phyloP scores from a whole-genome alignment of 2,888 invertebrate genomes.

The Drosophila buzzatii region DNA sequence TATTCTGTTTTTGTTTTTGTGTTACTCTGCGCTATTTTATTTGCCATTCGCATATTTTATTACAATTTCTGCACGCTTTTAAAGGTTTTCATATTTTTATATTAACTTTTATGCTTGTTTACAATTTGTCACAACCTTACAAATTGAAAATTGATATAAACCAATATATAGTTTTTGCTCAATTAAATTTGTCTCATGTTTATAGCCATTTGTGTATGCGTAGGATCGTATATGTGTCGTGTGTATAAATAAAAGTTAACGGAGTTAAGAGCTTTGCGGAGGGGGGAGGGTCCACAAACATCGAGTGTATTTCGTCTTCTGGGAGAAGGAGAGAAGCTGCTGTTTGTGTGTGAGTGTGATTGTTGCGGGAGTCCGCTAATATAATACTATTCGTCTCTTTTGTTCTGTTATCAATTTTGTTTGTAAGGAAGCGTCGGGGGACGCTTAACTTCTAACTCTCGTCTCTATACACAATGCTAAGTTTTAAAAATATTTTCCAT shows the following conservation, averaged over 20 bases:
- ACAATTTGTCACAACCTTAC: constrained; percentile 86
- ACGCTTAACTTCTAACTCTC: constrained; percentile 50
- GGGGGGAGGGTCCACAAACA: constrained; percentile 13
- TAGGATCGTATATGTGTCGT: constrained; percentile 25
- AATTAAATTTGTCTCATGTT: constrained; percentile 57
- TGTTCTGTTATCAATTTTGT: constrained; percentile 66
- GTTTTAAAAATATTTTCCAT: constrained; percentile 75
- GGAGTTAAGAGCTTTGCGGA: not conserved
- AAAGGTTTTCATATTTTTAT: constrained; percentile 68
- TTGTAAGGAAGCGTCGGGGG: constrained; percentile 67
- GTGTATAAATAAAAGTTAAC: constrained; percentile 33
- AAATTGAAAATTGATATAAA: constrained; percentile 85
- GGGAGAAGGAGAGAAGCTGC: constrained; percentile 26
- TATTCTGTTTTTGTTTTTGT: constrained; percentile 57
- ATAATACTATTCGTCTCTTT: constrained; percentile 61
- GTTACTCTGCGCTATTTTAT: constrained; percentile 63
- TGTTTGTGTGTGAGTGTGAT: constrained; percentile 13
- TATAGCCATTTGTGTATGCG: constrained; percentile 36
- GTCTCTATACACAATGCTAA: constrained; percentile 78
- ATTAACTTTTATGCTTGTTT: constrained; percentile 82
- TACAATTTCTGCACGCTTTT: constrained; percentile 70
- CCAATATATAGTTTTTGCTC: constrained; percentile 68
- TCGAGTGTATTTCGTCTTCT: constrained; percentile 39
- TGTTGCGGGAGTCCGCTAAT: constrained; percentile 60
- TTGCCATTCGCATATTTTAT: constrained; percentile 77